phyloP scores from a whole-genome alignment of 2,888 invertebrate genomes.

The Emesis russula region DNA sequence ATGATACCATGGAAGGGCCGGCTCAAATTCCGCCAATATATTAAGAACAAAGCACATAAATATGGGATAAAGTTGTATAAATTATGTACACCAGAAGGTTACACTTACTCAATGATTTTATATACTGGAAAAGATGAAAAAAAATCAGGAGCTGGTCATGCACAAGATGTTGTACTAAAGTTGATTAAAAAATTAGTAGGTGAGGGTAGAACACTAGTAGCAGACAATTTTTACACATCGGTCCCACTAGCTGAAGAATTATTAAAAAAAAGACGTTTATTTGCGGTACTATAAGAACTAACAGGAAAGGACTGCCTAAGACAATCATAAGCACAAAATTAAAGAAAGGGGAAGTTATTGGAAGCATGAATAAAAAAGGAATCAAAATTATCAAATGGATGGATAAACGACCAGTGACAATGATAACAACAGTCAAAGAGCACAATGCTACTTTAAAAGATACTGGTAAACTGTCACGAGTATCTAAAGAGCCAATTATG shows the following conservation, averaged over 20 bases:
- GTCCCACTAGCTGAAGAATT: slow-evolving; percentile 29
- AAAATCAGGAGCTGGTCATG: slow-evolving; percentile 15
- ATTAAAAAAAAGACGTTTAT: slow-evolving; percentile 63
- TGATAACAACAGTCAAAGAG: slow-evolving; percentile 21
- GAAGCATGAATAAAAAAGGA: not conserved
- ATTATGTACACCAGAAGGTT: slow-evolving; percentile 2
- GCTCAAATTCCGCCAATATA: slow-evolving; percentile 89
- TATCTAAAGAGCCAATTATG: slow-evolving; percentile 6
- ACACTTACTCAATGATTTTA: not conserved
- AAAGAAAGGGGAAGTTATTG: slow-evolving; percentile 59
- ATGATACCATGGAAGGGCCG: slow-evolving; percentile 90
- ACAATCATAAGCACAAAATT: slow-evolving; percentile 59
- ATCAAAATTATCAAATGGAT: slow-evolving; percentile 11
- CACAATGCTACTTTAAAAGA: slow-evolving; percentile 16
- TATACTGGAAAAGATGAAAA: not conserved
- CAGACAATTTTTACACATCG: slow-evolving; percentile 47
- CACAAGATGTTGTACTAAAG: slow-evolving; percentile 10
- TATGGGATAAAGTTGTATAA: slow-evolving; percentile 17
- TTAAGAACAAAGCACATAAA: slow-evolving; percentile 26
- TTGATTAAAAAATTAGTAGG: not conserved
- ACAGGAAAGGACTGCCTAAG: slow-evolving; percentile 64
- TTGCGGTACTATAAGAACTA: slow-evolving; percentile 68
- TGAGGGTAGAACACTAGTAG: not conserved
- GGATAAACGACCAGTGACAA: slow-evolving; percentile 5
- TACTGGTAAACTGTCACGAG: not conserved